A percentile compares a stretch with the other conserved stretches of the same genome.
Evolutionary conservation across 2,888 invertebrate species (phyloP).

Genomic region (Xestia xanthographa): DNA sequence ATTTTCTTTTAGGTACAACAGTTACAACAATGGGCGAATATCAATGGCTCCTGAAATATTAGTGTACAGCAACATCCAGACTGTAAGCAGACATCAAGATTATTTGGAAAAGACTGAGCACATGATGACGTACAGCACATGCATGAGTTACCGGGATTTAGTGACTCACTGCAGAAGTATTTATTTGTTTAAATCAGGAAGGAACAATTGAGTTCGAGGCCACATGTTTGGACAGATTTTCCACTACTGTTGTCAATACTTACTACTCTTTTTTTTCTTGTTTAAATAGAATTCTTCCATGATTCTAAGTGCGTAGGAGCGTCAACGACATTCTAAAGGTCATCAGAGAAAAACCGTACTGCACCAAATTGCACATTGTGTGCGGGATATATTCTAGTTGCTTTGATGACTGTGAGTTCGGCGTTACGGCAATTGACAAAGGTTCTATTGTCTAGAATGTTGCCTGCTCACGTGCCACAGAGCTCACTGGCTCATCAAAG

Average conservation of each 20-base stretch:
- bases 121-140: background rate
- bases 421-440: conserved; percentile 26
- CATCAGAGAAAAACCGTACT: background rate
- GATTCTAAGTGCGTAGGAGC: background rate
- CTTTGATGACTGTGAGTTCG: background rate
- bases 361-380: background rate
- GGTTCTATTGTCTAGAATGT: conserved; percentile 35
- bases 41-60: background rate
- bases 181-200: background rate
- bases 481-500: conserved; percentile 29
- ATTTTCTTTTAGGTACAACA: background rate
- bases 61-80: background rate
- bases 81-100: background rate
- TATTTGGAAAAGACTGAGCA: background rate
- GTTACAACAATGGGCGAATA: background rate
- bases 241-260: background rate
- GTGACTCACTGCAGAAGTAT: background rate
- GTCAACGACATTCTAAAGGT: background rate
- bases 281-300: background rate
- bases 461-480: background rate
- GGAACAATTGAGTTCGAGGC: background rate
- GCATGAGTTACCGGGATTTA: background rate
- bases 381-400: background rate
- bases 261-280: background rate
- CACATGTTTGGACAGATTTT: background rate